phyloP scores from a whole-genome alignment of 2,888 invertebrate genomes.

The Lithosia quadra region DNA sequence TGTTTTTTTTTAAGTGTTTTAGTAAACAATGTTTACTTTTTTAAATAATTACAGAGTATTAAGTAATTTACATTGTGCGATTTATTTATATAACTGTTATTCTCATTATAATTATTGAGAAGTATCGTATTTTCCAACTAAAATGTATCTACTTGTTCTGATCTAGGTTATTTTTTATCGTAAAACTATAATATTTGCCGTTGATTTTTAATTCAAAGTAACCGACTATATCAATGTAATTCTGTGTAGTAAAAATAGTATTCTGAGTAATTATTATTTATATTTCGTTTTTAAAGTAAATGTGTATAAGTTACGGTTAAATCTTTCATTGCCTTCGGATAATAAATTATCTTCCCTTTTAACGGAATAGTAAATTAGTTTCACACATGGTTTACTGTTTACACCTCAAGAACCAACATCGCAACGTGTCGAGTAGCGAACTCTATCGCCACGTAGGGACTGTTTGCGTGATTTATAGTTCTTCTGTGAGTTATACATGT shows the following conservation, averaged over 20 bases:
- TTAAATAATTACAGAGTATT: background rate
- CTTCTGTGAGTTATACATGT: background rate
- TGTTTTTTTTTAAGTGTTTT: background rate
- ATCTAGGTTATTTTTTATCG: background rate
- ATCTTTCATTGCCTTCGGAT: too few relatives aligned
- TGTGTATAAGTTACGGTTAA: too few relatives aligned
- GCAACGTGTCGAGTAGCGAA: background rate
- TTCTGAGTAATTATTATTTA: too few relatives aligned
- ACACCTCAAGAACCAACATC: background rate
- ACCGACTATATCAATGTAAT: too few relatives aligned
- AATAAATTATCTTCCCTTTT: background rate
- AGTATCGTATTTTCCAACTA: background rate
- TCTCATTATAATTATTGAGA: too few relatives aligned
- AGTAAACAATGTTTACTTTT: background rate
- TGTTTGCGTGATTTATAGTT: background rate
- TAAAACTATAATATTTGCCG: background rate
- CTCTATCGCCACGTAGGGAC: constrained; percentile 2
- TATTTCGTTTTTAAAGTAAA: too few relatives aligned
- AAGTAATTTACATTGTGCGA: background rate
- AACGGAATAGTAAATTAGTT: too few relatives aligned
- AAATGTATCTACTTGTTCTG: background rate
- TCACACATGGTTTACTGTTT: background rate
- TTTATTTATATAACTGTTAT: background rate
- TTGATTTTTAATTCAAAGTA: too few relatives aligned
- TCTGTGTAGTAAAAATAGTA: too few relatives aligned